A percentile compares a stretch with the other conserved stretches of the same genome.
phyloP scores from a whole-genome alignment of 2,888 invertebrate genomes.

The Trichacis sp. region DNA sequence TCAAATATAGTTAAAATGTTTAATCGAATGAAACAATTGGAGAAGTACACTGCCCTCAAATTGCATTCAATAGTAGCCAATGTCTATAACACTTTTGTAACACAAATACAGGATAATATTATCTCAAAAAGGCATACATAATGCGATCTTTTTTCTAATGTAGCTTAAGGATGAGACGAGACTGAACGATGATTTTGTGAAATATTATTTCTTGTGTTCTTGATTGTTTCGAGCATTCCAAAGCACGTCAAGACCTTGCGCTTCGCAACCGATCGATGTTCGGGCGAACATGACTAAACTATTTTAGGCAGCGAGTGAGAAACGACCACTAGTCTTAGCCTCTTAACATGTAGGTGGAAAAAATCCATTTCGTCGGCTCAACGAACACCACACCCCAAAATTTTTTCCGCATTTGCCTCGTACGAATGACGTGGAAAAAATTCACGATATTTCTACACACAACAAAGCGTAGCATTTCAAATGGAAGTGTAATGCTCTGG shows the following conservation, averaged over 20 bases:
- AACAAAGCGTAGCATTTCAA: neutral
- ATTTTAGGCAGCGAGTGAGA: constrained; percentile 50
- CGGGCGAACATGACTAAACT: constrained; percentile 61
- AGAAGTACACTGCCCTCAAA: no score
- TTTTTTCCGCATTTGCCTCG: constrained; percentile 49
- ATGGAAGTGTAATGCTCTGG: neutral
- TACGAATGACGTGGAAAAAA: constrained; percentile 42
- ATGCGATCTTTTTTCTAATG: no score
- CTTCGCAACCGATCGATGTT: constrained; percentile 56
- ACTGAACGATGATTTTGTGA: no score
- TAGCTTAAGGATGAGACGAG: no score
- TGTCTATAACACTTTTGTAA: no score
- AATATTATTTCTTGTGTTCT: constrained; percentile 20
- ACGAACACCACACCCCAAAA: constrained; percentile 47
- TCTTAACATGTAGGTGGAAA: constrained; percentile 55
- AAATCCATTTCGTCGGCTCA: constrained; percentile 59
- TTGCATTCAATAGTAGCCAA: no score
- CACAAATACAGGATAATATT: no score
- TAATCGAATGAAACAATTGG: no score
- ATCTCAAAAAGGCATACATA: no score
- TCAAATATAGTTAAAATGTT: no score
- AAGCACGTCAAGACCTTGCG: constrained; percentile 42
- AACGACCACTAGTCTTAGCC: constrained; percentile 47
- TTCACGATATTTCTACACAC: neutral
- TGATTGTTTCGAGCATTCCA: constrained; percentile 27